A percentile compares a stretch with the other conserved stretches of the same genome.
phyloP scores from a whole-genome alignment of 2,113 vertebrate genomes.

The Zosterops japonicus region DNA sequence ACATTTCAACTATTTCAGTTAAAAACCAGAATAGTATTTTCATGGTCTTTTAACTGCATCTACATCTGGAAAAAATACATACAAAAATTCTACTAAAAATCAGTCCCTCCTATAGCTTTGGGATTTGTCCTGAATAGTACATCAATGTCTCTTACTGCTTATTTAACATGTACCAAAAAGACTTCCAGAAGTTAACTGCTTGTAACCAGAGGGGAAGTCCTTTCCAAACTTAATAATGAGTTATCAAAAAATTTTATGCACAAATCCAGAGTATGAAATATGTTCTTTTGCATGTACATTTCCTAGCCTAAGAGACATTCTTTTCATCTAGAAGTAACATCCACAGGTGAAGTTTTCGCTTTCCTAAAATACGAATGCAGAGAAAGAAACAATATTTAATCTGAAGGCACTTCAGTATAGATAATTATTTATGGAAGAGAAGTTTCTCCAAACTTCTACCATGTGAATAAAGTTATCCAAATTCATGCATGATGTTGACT shows the following conservation, averaged over 20 bases:
- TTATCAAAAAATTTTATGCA: not conserved
- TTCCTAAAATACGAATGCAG: not conserved
- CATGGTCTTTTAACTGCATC: not conserved
- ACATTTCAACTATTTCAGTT: not conserved
- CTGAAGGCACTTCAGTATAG: not conserved
- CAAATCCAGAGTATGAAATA: not conserved
- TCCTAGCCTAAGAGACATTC: not conserved
- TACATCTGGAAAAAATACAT: not conserved
- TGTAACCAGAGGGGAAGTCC: not conserved
- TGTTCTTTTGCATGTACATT: not conserved
- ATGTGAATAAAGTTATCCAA: not conserved
- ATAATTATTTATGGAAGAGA: not conserved
- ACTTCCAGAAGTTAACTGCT: not conserved
- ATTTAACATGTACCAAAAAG: not conserved
- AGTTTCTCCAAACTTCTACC: not conserved
- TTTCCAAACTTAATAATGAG: not conserved
- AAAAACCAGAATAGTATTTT: not conserved
- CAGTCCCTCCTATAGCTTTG: not conserved
- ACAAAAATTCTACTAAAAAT: not conserved
- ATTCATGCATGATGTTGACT: not conserved
- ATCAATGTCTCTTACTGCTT: not conserved
- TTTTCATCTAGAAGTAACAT: not conserved
- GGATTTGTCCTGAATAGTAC: not conserved
- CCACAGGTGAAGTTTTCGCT: not conserved
- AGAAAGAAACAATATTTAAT: not conserved